A percentile compares a stretch with the other conserved stretches of the same genome.
phyloP scores from a whole-genome alignment of 2,797 vertebrate genomes.

The Glyptemys insculpta region DNA sequence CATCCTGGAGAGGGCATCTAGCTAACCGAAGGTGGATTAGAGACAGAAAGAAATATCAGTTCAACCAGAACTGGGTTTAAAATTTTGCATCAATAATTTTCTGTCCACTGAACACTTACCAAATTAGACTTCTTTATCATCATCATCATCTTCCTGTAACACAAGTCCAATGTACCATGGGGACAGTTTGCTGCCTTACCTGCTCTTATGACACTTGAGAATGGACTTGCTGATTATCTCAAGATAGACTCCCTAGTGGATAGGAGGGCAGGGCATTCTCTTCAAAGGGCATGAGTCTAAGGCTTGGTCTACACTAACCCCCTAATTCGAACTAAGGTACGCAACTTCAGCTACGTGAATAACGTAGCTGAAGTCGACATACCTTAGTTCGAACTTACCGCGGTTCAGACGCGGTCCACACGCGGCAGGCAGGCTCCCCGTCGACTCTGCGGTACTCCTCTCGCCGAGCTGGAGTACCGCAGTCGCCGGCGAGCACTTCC shows the following conservation, averaged over 20 bases:
- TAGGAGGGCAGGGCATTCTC: neutral
- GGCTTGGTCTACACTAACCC: no score
- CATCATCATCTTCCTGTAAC: neutral
- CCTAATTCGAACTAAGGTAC: no score
- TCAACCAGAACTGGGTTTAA: neutral
- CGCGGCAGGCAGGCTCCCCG: no score
- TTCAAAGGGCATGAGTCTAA: neutral
- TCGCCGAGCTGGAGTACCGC: no score
- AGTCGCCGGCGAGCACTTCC: no score
- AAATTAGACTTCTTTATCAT: neutral
- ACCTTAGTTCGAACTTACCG: no score
- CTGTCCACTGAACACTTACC: neutral
- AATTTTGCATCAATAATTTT: neutral
- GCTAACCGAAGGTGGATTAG: neutral
- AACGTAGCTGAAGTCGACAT: no score
- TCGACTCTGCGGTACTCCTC: no score
- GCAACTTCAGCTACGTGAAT: no score
- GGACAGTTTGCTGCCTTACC: neutral
- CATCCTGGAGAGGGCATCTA: accelerated
- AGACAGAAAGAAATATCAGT: neutral
- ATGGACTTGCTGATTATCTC: neutral
- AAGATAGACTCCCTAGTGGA: neutral
- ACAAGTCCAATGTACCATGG: neutral
- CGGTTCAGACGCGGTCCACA: no score
- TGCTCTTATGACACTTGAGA: neutral